phyloP scores from a whole-genome alignment of 2,797 vertebrate species.

The Darevskia nairensis region DNA sequence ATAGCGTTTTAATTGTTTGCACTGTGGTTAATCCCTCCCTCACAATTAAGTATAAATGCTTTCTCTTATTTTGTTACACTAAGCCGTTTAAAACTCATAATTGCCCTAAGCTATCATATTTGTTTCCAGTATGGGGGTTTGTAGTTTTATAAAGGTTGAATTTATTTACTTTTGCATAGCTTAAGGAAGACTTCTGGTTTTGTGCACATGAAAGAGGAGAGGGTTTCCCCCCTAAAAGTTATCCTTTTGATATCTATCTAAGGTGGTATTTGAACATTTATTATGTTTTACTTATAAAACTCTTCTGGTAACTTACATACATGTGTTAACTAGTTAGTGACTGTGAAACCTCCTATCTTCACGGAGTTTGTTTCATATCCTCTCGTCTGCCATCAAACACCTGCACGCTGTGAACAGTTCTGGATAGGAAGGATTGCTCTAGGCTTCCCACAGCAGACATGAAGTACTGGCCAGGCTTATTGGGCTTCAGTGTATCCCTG shows the following conservation, averaged over 20 bases:
- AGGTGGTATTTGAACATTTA: neutral
- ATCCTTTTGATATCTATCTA: neutral
- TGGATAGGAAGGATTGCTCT: neutral
- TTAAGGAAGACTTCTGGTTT: neutral
- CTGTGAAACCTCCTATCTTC: neutral
- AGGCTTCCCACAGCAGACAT: neutral
- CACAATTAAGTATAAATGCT: neutral
- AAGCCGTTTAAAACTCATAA: neutral
- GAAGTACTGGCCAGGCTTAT: neutral
- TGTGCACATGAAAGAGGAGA: neutral
- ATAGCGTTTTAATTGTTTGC: neutral
- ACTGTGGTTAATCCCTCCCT: neutral
- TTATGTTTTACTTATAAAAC: neutral
- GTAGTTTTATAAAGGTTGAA: neutral
- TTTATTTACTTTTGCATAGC: neutral
- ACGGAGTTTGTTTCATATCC: rapidly evolving
- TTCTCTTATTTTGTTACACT: neutral
- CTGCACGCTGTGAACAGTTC: neutral
- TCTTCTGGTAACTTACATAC: neutral
- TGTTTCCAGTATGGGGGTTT: neutral
- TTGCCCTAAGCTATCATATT: neutral
- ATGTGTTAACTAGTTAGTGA: neutral
- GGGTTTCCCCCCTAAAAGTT: neutral
- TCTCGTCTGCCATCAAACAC: neutral
- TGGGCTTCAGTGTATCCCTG: neutral